phyloP scores from a whole-genome alignment of 1,140 invertebrate species.

The Matsumurasca onukii region DNA sequence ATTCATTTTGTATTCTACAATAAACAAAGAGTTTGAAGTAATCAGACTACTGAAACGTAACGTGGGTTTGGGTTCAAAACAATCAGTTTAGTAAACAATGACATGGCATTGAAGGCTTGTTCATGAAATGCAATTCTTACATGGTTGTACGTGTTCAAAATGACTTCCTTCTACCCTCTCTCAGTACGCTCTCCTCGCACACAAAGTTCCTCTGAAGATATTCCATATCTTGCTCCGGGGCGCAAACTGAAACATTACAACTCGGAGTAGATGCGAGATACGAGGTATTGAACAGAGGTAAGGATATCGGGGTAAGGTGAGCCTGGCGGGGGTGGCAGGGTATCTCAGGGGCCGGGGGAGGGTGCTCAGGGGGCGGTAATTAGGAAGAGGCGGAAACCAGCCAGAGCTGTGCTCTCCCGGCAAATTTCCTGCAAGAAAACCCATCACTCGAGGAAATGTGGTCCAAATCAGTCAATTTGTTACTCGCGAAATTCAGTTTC shows the following conservation, averaged over 20 bases:
- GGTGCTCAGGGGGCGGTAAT: slow-evolving; percentile 18
- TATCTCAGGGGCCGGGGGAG: slow-evolving; percentile 24
- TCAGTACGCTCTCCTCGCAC: no score
- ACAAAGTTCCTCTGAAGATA: no score
- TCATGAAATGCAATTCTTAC: no score
- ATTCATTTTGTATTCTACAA: no score
- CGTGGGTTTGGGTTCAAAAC: no score
- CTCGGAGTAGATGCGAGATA: neutral
- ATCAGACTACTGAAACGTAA: no score
- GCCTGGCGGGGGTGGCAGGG: slow-evolving; percentile 12
- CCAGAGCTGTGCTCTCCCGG: slow-evolving; percentile 15
- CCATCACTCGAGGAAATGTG: slow-evolving; percentile 33
- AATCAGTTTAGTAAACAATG: no score
- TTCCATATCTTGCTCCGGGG: no score
- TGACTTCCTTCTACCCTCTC: no score
- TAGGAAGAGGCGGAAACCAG: slow-evolving; percentile 32
- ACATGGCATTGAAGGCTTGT: no score
- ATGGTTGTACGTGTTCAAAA: no score
- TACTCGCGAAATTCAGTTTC: slow-evolving; percentile 31
- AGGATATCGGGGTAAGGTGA: slow-evolving; percentile 1
- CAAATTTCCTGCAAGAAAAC: slow-evolving; percentile 35
- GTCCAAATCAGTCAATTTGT: slow-evolving; percentile 35
- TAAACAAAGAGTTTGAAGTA: no score
- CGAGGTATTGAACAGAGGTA: neutral
- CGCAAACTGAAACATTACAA: neutral